Conservation (phyloP, 2,888 invertebrate species). For the Eledona agricola region DNA sequence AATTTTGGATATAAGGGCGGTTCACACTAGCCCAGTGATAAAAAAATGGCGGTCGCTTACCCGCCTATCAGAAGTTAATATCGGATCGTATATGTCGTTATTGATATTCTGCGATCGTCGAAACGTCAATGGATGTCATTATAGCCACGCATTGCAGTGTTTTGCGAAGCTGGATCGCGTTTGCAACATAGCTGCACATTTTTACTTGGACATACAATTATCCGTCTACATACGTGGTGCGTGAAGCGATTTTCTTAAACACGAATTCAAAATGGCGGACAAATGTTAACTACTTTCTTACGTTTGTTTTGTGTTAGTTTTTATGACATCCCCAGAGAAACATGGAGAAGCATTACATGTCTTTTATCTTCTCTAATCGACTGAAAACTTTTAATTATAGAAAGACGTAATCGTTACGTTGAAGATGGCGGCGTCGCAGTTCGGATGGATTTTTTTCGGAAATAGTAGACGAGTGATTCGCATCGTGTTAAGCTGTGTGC, state of each 20-base stretch:
- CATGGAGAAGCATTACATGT: slow-evolving; percentile 41
- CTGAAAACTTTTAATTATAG: slow-evolving; percentile 36
- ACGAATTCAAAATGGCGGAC: slow-evolving; percentile 51
- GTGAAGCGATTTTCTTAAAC: slow-evolving; percentile 53
- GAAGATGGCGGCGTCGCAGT: no score
- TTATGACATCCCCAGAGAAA: slow-evolving; percentile 44
- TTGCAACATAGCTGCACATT: slow-evolving; percentile 53
- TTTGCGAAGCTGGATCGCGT: slow-evolving; percentile 47
- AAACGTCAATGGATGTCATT: slow-evolving; percentile 51
- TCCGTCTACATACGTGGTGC: slow-evolving; percentile 51
- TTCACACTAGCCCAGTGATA: slow-evolving; percentile 17
- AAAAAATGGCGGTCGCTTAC: slow-evolving; percentile 46
- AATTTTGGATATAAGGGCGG: no score
- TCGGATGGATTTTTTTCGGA: slow-evolving; percentile 15
- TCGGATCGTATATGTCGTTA: slow-evolving; percentile 48
- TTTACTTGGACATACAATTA: slow-evolving; percentile 54
- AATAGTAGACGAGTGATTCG: slow-evolving; percentile 16
- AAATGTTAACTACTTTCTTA: slow-evolving; percentile 51
- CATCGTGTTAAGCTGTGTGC: slow-evolving; percentile 25
- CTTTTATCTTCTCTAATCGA: slow-evolving; percentile 46
- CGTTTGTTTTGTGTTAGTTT: slow-evolving; percentile 45
- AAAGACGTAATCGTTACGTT: slow-evolving; percentile 13
- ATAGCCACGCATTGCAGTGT: slow-evolving; percentile 47
- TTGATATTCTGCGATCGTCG: slow-evolving; percentile 51
- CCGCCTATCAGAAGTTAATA: slow-evolving; percentile 46